A percentile compares a stretch with the other conserved stretches of the same genome.
Conservation (phyloP, 2,888 invertebrate genomes). For the Amorpha juglandis region DNA sequence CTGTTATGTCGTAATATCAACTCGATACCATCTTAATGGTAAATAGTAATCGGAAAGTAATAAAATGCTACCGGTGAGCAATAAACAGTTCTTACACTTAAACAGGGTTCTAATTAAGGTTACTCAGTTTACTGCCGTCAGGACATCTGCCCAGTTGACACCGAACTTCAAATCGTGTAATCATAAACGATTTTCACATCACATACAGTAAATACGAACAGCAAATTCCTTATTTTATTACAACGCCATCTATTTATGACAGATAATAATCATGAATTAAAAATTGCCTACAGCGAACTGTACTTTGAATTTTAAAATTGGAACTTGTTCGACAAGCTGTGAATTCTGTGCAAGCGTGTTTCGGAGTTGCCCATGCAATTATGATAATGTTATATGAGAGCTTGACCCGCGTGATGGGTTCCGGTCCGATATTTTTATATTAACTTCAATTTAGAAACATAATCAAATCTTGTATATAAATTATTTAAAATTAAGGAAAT, state of each 20-base stretch:
- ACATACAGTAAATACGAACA: conserved; percentile 12
- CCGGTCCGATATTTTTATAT: conserved; percentile 13
- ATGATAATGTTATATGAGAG: conserved; percentile 22
- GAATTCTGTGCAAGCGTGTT: conserved; percentile 18
- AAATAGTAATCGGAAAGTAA: conserved; percentile 46
- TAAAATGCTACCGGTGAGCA: conserved; percentile 43
- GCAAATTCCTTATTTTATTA: not conserved
- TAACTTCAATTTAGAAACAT: conserved; percentile 6
- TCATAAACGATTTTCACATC: conserved; percentile 36
- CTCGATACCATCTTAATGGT: conserved; percentile 30
- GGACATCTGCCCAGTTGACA: conserved; percentile 46
- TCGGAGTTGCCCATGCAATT: conserved; percentile 20
- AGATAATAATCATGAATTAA: conserved; percentile 27
- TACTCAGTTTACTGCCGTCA: conserved; percentile 39
- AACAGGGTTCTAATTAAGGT: conserved; percentile 46
- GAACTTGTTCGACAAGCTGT: conserved; percentile 26
- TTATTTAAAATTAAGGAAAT: not conserved
- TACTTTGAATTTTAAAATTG: conserved; percentile 20
- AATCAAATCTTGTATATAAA: not conserved
- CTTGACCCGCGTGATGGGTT: conserved; percentile 5
- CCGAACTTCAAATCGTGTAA: conserved; percentile 42
- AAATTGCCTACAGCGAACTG: conserved; percentile 16
- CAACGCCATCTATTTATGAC: not conserved
- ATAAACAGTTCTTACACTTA: conserved; percentile 39
- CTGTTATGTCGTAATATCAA: not conserved